These are phyloP conservation scores for Choloepus didactylus DNA, from an alignment of 2,797 vertebrate species.

Conservation along the genomic window DNA sequence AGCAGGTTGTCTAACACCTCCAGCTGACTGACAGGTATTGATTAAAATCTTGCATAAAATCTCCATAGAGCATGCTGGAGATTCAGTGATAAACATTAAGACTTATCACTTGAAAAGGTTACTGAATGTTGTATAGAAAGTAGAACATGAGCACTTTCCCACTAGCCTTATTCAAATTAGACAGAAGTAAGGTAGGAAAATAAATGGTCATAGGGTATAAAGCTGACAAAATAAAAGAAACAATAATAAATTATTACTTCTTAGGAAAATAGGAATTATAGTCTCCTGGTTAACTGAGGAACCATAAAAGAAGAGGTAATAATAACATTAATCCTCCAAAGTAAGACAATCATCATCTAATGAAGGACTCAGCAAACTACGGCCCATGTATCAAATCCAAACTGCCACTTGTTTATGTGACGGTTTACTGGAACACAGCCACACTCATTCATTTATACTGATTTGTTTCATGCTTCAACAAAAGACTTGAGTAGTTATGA, in stretches of 20 bases:
- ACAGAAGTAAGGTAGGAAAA: neutral
- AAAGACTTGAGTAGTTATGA: neutral
- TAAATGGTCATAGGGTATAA: neutral
- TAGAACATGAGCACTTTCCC: neutral
- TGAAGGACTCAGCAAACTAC: neutral
- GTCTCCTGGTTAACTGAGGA: neutral
- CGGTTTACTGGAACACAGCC: neutral
- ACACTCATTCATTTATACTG: neutral
- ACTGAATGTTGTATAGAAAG: neutral
- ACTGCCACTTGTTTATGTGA: neutral
- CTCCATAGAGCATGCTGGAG: neutral
- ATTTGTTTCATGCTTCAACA: neutral
- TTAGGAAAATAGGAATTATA: neutral
- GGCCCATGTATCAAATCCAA: neutral
- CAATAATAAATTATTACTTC: neutral
- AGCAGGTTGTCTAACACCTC: neutral
- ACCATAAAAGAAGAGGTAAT: neutral
- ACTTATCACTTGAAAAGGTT: neutral
- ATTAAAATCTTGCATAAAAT: constrained; percentile 63
- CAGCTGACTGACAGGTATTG: neutral
- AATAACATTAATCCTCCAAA: neutral
- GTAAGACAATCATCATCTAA: neutral
- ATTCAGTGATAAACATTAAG: neutral
- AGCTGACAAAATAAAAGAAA: neutral
- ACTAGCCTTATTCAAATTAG: neutral